Base-by-base conservation (phyloP, 1,140 invertebrate genomes). In the Sitobion miscanthi region DNA sequence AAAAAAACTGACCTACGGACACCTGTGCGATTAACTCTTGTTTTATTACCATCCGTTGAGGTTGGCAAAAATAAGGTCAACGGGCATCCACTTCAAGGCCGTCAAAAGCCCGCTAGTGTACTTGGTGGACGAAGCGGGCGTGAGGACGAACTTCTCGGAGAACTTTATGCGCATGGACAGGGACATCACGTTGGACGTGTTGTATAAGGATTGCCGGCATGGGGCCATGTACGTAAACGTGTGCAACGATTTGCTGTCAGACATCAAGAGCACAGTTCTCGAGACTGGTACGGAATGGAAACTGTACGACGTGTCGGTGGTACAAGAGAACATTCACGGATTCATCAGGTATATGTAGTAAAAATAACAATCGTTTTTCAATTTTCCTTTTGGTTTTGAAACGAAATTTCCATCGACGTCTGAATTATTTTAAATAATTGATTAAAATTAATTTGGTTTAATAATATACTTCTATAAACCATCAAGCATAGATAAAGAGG, bases 201-300 rank as follows among this genome's bases (percentile, higher is more conserved):
- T 92, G n/a, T 92, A 92, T 35, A 92, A 92, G 17, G 47, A 92
- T n/a, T 92, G 90, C 5, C 69, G 90, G 2, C 90, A 92, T 47
- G 90, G 90, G 2, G 45, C 30, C 11, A 92, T 52, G 90, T 92
- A 92, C 49, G 20, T 92, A 45, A 35, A 57, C n/a, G 90, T 83
- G 45, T 92, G 90, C 21, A 83, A 92, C 23, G 90, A 92, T 8
- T 47, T 92, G 35, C 20, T 92, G 49, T 49, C 62, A n/a, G 90
- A 92, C 20, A 92, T 92, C 11, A 25, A 38, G 49, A 25, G 69
- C 45, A 17, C 4, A 82, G 30, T 54, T 4, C 35, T n/a, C 47
- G 30, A 83, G 38, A 38, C 69, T 5, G 45, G 90, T 49, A 92
- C 62, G 21, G 42, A 92, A 20, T 92, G 90, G 90, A 92, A 25